These are phyloP conservation scores for Nothobranchius furzeri DNA, from an alignment of 2,113 vertebrate genomes.

Conservation along the genomic window DNA sequence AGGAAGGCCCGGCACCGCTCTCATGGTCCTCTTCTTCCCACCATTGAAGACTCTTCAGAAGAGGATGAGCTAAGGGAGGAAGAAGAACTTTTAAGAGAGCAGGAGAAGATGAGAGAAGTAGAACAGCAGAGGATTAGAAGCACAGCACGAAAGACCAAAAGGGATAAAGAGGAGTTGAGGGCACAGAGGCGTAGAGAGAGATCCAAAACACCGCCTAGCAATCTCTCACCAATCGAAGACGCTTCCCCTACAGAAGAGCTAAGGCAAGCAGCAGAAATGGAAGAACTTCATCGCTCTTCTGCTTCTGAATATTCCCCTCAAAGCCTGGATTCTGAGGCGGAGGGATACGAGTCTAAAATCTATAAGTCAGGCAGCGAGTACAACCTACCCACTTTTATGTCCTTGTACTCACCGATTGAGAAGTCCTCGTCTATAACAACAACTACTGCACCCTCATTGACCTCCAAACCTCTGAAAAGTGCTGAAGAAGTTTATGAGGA, in stretches of 20 bases:
- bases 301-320: constrained; percentile 97
- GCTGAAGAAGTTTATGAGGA: constrained; percentile 98
- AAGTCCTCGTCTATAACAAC: constrained; percentile 75
- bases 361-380: constrained; percentile 97
- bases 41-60: constrained; percentile 97
- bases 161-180: constrained; percentile 96
- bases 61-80: constrained; percentile 97
- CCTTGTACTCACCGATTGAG: constrained; percentile 94
- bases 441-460: constrained; percentile 77
- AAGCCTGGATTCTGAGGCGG: constrained; percentile 91
- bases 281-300: constrained; percentile 96
- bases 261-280: constrained; percentile 97
- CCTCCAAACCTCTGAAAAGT: constrained; percentile 90
- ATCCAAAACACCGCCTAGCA: constrained; percentile 97
- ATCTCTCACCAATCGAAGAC: constrained; percentile 96
- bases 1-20: constrained; percentile 96
- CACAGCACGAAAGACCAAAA: constrained; percentile 92
- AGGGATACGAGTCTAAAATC: constrained; percentile 91
- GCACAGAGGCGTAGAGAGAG: constrained; percentile 94
- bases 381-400: constrained; percentile 97
- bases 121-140: constrained; percentile 97
- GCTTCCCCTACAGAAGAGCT: constrained; percentile 97
- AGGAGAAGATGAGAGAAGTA: constrained; percentile 98
- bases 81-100: constrained; percentile 94
- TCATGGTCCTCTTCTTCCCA: constrained; percentile 93